These are phyloP conservation scores for Stegophylla sp. DNA, from an alignment of 2,888 invertebrate species.

Conservation along the genomic window DNA sequence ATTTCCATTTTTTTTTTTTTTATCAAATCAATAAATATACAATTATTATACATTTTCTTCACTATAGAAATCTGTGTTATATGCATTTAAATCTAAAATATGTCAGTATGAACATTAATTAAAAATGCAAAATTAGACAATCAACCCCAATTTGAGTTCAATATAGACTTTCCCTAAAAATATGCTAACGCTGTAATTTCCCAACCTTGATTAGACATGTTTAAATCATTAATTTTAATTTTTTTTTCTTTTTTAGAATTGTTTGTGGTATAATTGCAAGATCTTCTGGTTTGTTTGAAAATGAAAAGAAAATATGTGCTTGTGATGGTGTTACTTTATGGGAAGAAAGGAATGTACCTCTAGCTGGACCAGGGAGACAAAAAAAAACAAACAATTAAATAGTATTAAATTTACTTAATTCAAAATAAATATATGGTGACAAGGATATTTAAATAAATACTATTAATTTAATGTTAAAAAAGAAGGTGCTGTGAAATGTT, in stretches of 20 bases:
- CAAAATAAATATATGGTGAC: not conserved
- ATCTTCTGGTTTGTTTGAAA: slow-evolving; percentile 85
- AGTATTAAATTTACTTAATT: not conserved
- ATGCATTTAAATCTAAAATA: no score
- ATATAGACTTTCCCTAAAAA: no score
- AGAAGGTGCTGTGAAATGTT: slow-evolving; percentile 15
- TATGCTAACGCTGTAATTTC: no score
- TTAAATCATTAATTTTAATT: no score
- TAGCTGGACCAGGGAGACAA: slow-evolving; percentile 64
- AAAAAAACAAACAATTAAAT: slow-evolving; percentile 20
- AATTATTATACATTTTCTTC: no score
- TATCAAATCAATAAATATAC: no score
- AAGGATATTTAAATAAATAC: not conserved
- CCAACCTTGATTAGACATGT: no score
- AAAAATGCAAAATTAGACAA: no score
- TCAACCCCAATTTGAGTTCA: no score
- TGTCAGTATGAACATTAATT: no score
- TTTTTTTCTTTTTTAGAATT: slow-evolving; percentile 67
- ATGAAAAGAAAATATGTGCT: slow-evolving; percentile 85
- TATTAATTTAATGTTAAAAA: slow-evolving; percentile 5
- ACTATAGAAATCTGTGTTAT: no score
- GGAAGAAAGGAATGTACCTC: slow-evolving; percentile 78
- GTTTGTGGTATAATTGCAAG: slow-evolving; percentile 89
- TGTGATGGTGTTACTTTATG: slow-evolving; percentile 89
- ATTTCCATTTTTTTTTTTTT: no score